These are phyloP conservation scores for Ceraclea dissimilis DNA, from an alignment of 2,888 invertebrate genomes.

Conservation along the genomic window DNA sequence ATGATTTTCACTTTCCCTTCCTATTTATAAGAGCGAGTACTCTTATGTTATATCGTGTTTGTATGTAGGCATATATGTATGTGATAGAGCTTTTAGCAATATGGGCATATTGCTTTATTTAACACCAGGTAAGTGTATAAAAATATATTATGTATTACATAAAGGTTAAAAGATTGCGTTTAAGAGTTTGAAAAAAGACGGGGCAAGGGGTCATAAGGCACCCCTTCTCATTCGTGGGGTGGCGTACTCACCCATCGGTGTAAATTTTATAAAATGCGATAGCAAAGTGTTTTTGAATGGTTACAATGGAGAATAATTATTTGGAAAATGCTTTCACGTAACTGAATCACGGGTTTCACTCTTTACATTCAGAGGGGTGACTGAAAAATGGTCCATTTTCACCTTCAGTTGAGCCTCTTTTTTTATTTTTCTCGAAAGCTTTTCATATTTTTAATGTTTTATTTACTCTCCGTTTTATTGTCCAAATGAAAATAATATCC, in stretches of 20 bases:
- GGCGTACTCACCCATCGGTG: constrained; percentile 7
- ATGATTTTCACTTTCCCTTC: too few relatives aligned
- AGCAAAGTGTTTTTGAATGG: constrained; percentile 16
- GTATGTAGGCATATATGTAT: background rate
- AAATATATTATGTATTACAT: background rate
- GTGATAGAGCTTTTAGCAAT: background rate
- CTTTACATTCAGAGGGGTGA: constrained; percentile 4
- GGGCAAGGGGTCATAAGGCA: background rate
- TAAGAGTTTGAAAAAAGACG: background rate
- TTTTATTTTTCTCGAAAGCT: background rate
- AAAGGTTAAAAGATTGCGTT: constrained; percentile 5
- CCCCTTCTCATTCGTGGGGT: background rate
- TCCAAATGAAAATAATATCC: too few relatives aligned
- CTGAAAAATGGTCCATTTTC: constrained; percentile 11
- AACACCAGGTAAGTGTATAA: background rate
- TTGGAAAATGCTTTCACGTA: constrained; percentile 19
- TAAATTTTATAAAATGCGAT: constrained; percentile 19
- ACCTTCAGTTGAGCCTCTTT: constrained; percentile 3
- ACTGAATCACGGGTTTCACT: constrained; percentile 10
- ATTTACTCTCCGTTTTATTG: too few relatives aligned
- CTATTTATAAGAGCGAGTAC: too few relatives aligned
- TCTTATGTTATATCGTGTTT: too few relatives aligned
- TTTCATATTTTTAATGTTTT: background rate
- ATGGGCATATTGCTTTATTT: background rate
- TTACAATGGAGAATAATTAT: constrained; percentile 16